Evolutionary conservation across 1,140 invertebrate genomes (phyloP).

Genomic region (Drosophila truncata): DNA sequence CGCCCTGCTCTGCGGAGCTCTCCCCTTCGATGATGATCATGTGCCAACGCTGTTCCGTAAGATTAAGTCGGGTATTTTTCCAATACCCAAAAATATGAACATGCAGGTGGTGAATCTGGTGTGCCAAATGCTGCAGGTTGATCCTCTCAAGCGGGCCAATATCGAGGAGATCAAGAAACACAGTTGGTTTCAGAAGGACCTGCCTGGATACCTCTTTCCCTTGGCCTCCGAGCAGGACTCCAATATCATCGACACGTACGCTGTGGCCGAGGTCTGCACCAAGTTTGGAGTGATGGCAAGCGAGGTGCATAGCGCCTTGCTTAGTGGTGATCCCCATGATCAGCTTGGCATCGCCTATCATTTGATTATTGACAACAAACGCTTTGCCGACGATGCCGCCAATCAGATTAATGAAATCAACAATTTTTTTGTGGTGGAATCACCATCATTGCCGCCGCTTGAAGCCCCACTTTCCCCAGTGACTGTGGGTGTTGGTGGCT

Average conservation of each 20-base stretch:
- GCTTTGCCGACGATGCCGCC: conserved; percentile 97
- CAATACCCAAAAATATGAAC: conserved; percentile 99
- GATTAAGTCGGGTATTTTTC: conserved; percentile 99
- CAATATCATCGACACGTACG: conserved; percentile 98
- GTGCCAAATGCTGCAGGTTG: conserved; percentile 99
- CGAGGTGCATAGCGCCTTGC: conserved; percentile 96
- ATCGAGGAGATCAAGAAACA: conserved; percentile 99
- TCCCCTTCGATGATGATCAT: conserved; percentile 99
- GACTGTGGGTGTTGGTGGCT: conserved; percentile 35
- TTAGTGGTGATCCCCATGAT: conserved; percentile 98
- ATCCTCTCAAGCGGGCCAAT: conserved; percentile 98
- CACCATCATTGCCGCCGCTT: conserved; percentile 92
- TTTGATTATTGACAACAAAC: conserved; percentile 99
- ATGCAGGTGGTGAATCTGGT: conserved; percentile 97
- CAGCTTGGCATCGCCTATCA: conserved; percentile 99
- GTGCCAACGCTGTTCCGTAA: conserved; percentile 99
- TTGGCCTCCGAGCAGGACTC: conserved; percentile 98
- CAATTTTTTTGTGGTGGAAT: conserved; percentile 97
- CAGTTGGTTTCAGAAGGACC: conserved; percentile 99
- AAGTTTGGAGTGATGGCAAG: conserved; percentile 97
- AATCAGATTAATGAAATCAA: conserved; percentile 93
- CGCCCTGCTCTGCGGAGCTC: conserved; percentile 98
- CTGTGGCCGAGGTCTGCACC: conserved; percentile 96
- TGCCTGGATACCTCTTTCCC: conserved; percentile 98
- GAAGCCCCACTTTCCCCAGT: conserved; percentile 30